Base-by-base conservation (phyloP, 2,888 invertebrate genomes). In the Eilema caniola region DNA sequence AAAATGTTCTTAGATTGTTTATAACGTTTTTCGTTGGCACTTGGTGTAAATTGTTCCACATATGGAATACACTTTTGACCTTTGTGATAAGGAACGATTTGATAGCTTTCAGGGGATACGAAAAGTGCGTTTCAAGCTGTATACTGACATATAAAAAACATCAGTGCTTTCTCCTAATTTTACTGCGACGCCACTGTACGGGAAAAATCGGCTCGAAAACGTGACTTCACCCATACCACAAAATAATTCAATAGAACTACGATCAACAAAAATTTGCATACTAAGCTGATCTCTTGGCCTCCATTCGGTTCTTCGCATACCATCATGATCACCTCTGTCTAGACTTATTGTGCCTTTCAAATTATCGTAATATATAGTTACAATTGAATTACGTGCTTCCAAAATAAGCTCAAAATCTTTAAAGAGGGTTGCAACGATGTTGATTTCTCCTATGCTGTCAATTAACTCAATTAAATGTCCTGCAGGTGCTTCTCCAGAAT, bases 181-280 rank as follows among this genome's bases (percentile, higher is more conserved):
- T 0, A 90, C 74, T 3, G 41, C 76, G 3, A 90, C 74, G 0
- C 75, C 70, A 0, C 85, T 83, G 11, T 74, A 59, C 0, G 89
- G 90, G 80, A 93, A 94, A 71, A 83, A 89, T 73, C 94, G 82
- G 69, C 92, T 93, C 0, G 92, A 89, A 31, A 93, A 88, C 0
- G 91, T 90, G 0, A 86, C 85, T 67, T 91, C 91, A n/a, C 93
- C 93, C 0, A 83, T 71, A 0, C 90, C 92, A 69, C 85, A 84
- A 61, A 93, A 91, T 8, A 89, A 3, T 73, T 94, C 93, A 14
- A 93, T 79, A 2, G 92, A 92, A 83, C 93, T 93, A 0, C 88
- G 85, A 66, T 94, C 94, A 2, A 93, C 76, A 65, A 80, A 91
- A 3, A 92, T 81, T 33, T 67, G 83, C 83, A 88, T 86, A 8